Base-by-base conservation (phyloP, 2,797 vertebrate genomes). In the Mycteria americana region DNA sequence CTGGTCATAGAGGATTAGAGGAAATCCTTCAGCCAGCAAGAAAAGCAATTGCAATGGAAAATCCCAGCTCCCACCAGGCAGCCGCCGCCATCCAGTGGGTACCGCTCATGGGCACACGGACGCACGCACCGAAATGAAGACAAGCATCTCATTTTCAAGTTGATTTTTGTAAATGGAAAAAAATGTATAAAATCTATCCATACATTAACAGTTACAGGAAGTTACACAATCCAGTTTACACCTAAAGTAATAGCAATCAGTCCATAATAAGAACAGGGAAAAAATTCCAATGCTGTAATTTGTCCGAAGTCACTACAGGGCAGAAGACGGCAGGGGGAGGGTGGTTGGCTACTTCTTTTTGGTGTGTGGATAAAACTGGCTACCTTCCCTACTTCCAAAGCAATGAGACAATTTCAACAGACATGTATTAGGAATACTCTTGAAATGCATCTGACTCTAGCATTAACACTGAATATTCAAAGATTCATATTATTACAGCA, bases 121-220 rank as follows among this genome's bases (percentile, higher is more conserved):
- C 84, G 41, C 60, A 8, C 67, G 11, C n/a, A 48, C 45, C 5
- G 5, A 82, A 95, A 89, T 48, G 76, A 95, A 94, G 92, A 96
- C 87, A 89, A 85, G 54, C 73, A 86, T 37, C 88, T 84, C 86
- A 39, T 75, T 96, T 96, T 92, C 92, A 95, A 93, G 73, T 96
- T 87, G 59, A 79, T 97, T 96, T 97, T 95, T 94, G 81, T 96
- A 97, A 97, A 89, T 85, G 94, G 74, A 62, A 85, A 95, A 91
- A 96, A 93, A 93, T 7, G 80, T 88, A 88, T 96, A 97, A 96
- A 97, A 95, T 92, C 95, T 92, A 95, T 85, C 85, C 93, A 95
- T 97, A 96, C 93, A 95, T 89, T 87, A 96, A 96, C 8, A 83
- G 93, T 94, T 86, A 96, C 83, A 97, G 96, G 96, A 97, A 98